A percentile compares a stretch with the other conserved stretches of the same genome.
phyloP scores from a whole-genome alignment of 2,888 invertebrate genomes.

The Dyspetes luteomarginatus region DNA sequence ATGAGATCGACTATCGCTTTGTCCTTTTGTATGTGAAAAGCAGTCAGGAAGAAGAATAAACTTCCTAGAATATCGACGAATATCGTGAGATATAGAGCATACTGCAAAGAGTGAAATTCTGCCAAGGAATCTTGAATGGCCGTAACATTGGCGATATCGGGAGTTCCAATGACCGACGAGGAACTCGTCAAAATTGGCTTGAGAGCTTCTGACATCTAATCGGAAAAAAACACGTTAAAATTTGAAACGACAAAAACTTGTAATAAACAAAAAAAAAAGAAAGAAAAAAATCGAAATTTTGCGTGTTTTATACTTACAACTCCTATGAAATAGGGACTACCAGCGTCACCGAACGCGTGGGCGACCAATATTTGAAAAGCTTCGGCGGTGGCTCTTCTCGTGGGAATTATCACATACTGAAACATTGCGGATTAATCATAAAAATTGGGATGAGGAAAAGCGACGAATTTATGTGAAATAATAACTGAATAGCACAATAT shows the following conservation, averaged over 20 bases:
- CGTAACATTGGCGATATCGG: slow-evolving; percentile 62
- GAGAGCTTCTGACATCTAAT: slow-evolving; percentile 87
- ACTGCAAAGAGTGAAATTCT: slow-evolving; percentile 88
- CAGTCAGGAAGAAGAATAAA: slow-evolving; percentile 95
- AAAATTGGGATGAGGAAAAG: slow-evolving; percentile 47
- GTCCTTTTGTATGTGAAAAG: slow-evolving; percentile 92
- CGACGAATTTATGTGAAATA: background rate
- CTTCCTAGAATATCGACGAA: slow-evolving; percentile 97
- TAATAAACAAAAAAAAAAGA: background rate
- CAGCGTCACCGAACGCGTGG: slow-evolving; percentile 98
- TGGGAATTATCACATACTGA: slow-evolving; percentile 98
- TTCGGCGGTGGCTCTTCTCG: slow-evolving; percentile 97
- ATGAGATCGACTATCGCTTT: slow-evolving; percentile 89
- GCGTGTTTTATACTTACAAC: slow-evolving; percentile 87
- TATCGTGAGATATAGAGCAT: slow-evolving; percentile 95
- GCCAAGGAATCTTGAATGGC: slow-evolving; percentile 79
- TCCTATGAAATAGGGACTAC: slow-evolving; percentile 98
- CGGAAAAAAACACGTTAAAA: slow-evolving; percentile 1
- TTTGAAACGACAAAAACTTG: background rate
- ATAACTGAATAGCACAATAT: too few species aligned
- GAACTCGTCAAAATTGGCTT: slow-evolving; percentile 78
- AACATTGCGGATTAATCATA: slow-evolving; percentile 62
- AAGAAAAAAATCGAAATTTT: too few species aligned
- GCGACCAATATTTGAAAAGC: slow-evolving; percentile 98
- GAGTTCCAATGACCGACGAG: slow-evolving; percentile 53